These are phyloP conservation scores for Leptinotarsa haldemani DNA, from an alignment of 2,888 invertebrate genomes.

Conservation along the genomic window DNA sequence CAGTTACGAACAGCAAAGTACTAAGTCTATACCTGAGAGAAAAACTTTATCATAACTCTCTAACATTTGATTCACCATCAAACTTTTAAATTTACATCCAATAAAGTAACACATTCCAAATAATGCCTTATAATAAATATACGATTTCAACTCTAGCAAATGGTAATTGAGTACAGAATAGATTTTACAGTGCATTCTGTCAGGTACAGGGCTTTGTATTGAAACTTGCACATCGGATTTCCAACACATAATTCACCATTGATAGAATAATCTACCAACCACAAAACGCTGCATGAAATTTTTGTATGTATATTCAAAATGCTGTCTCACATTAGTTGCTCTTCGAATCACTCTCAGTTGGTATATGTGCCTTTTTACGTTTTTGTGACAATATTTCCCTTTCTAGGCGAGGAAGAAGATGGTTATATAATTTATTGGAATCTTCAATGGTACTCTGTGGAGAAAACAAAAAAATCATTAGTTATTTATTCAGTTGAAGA, in stretches of 20 bases:
- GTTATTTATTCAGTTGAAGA: background rate
- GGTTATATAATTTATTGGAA: conserved; percentile 73
- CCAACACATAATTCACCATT: background rate
- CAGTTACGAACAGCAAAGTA: background rate
- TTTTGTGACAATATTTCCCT: conserved; percentile 61
- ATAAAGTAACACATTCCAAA: background rate
- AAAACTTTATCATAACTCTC: background rate
- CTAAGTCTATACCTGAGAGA: conserved; percentile 16
- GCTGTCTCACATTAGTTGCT: conserved; percentile 32
- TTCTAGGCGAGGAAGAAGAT: conserved; percentile 72
- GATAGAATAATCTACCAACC: conserved; percentile 5
- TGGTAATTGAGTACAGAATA: background rate
- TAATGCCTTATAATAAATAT: background rate
- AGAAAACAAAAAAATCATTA: conserved; percentile 43
- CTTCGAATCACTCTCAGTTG: conserved; percentile 24
- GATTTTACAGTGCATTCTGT: background rate
- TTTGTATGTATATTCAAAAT: conserved; percentile 18
- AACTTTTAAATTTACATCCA: background rate
- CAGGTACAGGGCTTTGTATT: conserved; percentile 8
- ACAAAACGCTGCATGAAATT: conserved; percentile 8
- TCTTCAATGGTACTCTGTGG: conserved; percentile 76
- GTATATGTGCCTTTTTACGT: conserved; percentile 50
- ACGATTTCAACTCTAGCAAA: background rate
- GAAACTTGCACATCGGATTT: background rate
- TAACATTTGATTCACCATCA: background rate